phyloP scores from a whole-genome alignment of 2,113 vertebrate species.

The Anser cygnoides region DNA sequence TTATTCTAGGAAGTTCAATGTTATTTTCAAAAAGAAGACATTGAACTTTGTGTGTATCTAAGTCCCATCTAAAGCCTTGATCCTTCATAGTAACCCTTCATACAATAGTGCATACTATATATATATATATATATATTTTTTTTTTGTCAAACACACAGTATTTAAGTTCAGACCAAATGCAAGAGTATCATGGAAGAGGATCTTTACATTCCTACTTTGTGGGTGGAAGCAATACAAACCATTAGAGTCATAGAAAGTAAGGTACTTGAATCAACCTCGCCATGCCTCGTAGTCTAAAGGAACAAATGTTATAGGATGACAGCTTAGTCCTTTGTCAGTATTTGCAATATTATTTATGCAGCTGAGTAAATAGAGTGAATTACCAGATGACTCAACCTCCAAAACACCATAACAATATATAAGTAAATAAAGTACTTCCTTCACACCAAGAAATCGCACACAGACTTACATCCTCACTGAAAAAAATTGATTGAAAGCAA shows the following conservation, averaged over 20 bases:
- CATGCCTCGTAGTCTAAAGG: neutral
- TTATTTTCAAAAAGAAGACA: neutral
- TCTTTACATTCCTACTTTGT: neutral
- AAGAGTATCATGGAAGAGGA: neutral
- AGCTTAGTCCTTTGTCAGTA: neutral
- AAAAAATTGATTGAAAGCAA: conserved; percentile 46
- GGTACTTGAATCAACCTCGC: neutral
- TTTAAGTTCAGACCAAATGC: neutral
- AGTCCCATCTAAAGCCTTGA: neutral
- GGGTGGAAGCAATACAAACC: neutral
- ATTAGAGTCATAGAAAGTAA: neutral
- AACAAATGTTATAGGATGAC: neutral
- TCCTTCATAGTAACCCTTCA: neutral
- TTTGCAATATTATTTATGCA: conserved; percentile 23
- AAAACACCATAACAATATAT: conserved; percentile 29
- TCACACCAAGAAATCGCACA: conserved; percentile 8
- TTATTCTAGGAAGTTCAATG: neutral
- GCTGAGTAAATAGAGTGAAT: conserved; percentile 57
- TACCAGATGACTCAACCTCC: conserved; percentile 63
- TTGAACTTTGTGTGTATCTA: neutral
- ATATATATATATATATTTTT: neutral
- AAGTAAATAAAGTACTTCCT: conserved; percentile 49
- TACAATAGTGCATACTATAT: neutral
- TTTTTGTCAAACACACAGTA: neutral
- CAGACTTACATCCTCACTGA: conserved; percentile 16